phyloP scores from a whole-genome alignment of 1,140 invertebrate genomes.

The Batillaria attramentaria region DNA sequence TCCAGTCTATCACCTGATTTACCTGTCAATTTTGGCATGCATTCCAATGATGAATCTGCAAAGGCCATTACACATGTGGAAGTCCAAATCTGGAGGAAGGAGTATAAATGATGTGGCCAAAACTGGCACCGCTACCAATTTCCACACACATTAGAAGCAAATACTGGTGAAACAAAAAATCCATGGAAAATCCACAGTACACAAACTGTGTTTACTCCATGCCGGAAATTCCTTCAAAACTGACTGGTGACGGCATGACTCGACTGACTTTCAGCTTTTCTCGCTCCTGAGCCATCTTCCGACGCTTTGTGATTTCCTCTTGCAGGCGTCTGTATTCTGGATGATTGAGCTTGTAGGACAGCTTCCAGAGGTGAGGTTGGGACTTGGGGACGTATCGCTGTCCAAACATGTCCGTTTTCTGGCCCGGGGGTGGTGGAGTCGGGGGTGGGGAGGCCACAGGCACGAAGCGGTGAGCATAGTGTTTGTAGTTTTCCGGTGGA shows the following conservation, averaged over 20 bases:
- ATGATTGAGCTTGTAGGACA: constrained; percentile 65
- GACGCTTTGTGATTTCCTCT: constrained; percentile 54
- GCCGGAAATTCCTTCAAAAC: constrained; percentile 27
- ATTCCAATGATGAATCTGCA: no score
- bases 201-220: neutral
- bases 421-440: constrained; percentile 52
- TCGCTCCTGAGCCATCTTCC: constrained; percentile 45
- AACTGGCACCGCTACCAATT: neutral
- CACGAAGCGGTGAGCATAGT: constrained; percentile 64
- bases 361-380: constrained; percentile 63
- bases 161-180: no score
- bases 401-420: constrained; percentile 62
- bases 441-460: constrained; percentile 50
- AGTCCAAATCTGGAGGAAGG: no score
- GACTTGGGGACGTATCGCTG: constrained; percentile 56
- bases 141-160: neutral
- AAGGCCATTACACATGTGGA: no score
- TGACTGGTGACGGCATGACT: constrained; percentile 48
- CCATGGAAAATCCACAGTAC: no score
- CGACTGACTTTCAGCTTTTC: constrained; percentile 35
- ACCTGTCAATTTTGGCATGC: no score
- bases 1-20: no score
- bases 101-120: no score
- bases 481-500: constrained; percentile 69
- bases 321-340: constrained; percentile 61